Evolutionary conservation across 2,797 vertebrate species (phyloP).

Genomic region (Pseudochaenichthys georgianus): DNA sequence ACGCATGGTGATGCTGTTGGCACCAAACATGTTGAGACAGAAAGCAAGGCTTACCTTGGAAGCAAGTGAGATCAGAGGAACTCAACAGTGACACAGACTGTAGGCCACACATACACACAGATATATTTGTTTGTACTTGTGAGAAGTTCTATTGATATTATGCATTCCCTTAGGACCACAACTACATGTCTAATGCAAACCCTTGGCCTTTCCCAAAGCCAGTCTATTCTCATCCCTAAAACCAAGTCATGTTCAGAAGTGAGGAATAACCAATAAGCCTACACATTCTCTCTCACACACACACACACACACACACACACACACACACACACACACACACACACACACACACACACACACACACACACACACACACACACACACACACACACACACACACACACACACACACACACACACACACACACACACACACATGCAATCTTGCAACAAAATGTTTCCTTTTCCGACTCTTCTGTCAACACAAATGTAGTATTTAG

Average conservation of each 20-base stretch:
- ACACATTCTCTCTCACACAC: not conserved
- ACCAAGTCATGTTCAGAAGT: not conserved
- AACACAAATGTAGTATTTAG: slow-evolving; percentile 27
- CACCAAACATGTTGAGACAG: slow-evolving; percentile 50
- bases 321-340: too few species aligned
- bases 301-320: too few species aligned
- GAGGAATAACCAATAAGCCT: not conserved
- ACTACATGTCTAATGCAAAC: not conserved
- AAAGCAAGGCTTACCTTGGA: slow-evolving; percentile 34
- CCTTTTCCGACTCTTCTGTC: slow-evolving; percentile 8
- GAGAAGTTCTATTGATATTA: not conserved
- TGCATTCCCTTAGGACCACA: slow-evolving; percentile 3
- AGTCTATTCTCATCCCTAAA: not conserved
- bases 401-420: not conserved
- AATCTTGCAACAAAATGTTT: slow-evolving; percentile 16
- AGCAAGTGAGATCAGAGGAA: slow-evolving; percentile 35
- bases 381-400: not conserved
- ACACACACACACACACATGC: not conserved
- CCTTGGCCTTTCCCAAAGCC: not conserved
- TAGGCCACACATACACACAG: not conserved
- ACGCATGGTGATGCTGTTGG: slow-evolving; percentile 4
- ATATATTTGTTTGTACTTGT: not conserved
- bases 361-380: not conserved
- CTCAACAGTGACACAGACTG: too few species aligned
- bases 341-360: too few species aligned